Evolutionary conservation across 1,140 invertebrate genomes (phyloP).

Genomic region (Chlorops oryzae): DNA sequence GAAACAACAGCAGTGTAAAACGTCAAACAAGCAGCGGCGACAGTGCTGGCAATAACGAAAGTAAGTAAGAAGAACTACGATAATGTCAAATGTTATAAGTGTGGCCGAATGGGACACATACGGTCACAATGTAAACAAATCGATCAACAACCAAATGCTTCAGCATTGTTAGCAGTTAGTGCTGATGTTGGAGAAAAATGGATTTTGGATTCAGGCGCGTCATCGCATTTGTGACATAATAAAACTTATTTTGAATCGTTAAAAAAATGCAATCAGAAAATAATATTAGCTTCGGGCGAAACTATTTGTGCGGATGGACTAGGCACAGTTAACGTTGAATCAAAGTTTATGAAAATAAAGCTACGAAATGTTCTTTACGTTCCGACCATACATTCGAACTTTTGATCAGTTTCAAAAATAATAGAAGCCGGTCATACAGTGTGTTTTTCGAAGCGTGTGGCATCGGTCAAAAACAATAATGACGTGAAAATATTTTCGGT

Average conservation of each 20-base stretch:
- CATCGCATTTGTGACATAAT: constrained; percentile 6
- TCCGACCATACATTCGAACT: constrained; percentile 9
- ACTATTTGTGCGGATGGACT: neutral
- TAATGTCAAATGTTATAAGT: constrained; percentile 12
- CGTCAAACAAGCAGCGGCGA: neutral
- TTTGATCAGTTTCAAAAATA: constrained; percentile 8
- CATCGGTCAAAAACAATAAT: no score
- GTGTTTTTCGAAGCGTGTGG: neutral
- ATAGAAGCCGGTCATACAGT: constrained; percentile 3
- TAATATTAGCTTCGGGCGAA: constrained; percentile 10
- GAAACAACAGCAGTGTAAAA: neutral
- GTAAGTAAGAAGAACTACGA: neutral
- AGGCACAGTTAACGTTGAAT: constrained; percentile 3
- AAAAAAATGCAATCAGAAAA: constrained; percentile 1
- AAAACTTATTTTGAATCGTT: constrained; percentile 1
- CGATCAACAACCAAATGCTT: constrained; percentile 1
- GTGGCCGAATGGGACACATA: constrained; percentile 8
- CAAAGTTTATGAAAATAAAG: no score
- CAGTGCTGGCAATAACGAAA: neutral
- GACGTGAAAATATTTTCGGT: no score
- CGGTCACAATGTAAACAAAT: constrained; percentile 7
- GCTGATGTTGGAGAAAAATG: neutral
- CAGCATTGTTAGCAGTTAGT: neutral
- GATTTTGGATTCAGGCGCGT: constrained; percentile 10
- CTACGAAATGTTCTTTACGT: constrained; percentile 11